Conservation (phyloP, 53 echinoderm and acorn worm genomes). For the Apostichopus leukothele region DNA sequence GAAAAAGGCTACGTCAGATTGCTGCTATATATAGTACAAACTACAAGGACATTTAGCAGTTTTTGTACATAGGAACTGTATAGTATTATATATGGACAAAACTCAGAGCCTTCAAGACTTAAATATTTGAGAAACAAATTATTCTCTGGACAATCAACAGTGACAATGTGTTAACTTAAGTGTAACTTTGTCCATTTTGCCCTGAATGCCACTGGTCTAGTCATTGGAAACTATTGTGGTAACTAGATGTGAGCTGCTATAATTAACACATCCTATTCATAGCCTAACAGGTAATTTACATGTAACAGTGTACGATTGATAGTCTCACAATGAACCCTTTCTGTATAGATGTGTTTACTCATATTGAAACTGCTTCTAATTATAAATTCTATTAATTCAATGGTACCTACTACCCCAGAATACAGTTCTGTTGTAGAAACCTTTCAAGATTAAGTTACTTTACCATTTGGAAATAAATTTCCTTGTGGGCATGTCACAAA, state of each 20-base stretch:
- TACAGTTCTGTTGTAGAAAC: not conserved
- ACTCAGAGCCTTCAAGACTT: no score
- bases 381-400: not conserved
- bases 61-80: no score
- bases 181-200: no score
- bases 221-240: not conserved
- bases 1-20: no score
- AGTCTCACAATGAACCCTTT: not conserved
- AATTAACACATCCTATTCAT: not conserved
- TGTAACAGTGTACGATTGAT: not conserved
- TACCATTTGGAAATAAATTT: not conserved
- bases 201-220: no score
- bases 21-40: no score
- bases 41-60: no score
- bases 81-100: no score
- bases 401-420: not conserved
- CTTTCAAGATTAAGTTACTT: not conserved
- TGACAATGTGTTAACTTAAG: no score
- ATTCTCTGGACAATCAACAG: no score
- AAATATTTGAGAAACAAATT: no score
- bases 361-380: conserved; percentile 4
- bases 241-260: not conserved
- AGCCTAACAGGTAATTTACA: not conserved
- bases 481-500: not conserved
- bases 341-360: not conserved